Evolutionary conservation across 2,797 vertebrate genomes (phyloP).

Genomic region (Rhabdophis nuchalis): DNA sequence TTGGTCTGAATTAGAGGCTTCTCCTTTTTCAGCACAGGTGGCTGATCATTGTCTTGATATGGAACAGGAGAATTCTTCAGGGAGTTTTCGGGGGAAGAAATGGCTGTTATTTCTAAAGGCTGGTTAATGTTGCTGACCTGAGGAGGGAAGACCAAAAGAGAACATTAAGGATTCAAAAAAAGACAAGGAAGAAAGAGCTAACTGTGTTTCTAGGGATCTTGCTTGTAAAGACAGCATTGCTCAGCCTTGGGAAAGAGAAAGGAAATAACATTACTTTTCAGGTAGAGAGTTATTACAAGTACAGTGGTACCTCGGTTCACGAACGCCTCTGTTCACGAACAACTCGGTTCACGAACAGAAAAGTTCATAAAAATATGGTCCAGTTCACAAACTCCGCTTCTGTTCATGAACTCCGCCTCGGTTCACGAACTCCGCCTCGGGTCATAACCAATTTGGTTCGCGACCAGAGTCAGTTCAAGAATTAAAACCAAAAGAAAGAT

Average conservation of each 20-base stretch:
- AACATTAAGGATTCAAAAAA: constrained; percentile 20
- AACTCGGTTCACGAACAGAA: too few relatives aligned
- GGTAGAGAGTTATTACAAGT: neutral
- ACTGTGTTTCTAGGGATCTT: neutral
- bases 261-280: neutral
- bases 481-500: too few relatives aligned
- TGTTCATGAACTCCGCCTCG: too few relatives aligned
- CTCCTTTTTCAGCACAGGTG: constrained; percentile 92
- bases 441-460: too few relatives aligned
- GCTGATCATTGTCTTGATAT: constrained; percentile 88
- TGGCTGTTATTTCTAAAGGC: constrained; percentile 97
- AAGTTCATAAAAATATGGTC: too few relatives aligned
- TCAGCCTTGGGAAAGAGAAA: neutral
- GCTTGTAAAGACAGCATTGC: neutral
- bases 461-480: too few relatives aligned
- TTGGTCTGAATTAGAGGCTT: constrained; percentile 81
- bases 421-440: too few relatives aligned
- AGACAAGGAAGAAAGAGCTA: neutral
- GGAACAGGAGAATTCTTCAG: constrained; percentile 83
- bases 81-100: constrained; percentile 96
- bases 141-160: constrained; percentile 47
- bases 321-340: too few relatives aligned
- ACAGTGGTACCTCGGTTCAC: too few relatives aligned
- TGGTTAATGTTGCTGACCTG: constrained; percentile 99
- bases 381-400: too few relatives aligned